phyloP scores from a whole-genome alignment of 2,888 invertebrate genomes.

The Reticulitermes lucifugus region DNA sequence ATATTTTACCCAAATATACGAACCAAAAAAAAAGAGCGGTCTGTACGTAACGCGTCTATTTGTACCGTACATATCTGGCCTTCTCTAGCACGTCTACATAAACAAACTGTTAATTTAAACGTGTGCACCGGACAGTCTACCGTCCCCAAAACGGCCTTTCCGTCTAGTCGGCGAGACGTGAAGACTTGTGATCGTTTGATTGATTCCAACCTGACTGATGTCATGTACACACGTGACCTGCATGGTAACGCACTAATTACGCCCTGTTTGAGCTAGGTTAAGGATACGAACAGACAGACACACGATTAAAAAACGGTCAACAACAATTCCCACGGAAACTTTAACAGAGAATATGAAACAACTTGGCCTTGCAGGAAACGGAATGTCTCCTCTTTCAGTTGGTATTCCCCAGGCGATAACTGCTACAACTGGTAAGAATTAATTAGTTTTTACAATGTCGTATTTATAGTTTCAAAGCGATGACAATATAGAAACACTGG shows the following conservation, averaged over 20 bases:
- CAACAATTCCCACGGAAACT: slow-evolving; percentile 8
- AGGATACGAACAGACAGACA: background rate
- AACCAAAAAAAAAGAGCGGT: too few relatives aligned
- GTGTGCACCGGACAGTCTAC: background rate
- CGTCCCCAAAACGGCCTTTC: background rate
- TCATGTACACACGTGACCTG: slow-evolving; percentile 8
- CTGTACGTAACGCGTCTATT: too few relatives aligned
- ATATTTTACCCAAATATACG: too few relatives aligned
- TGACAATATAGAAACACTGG: background rate
- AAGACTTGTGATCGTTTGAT: background rate
- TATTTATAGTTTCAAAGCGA: background rate
- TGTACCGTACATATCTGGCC: too few relatives aligned
- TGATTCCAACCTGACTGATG: slow-evolving; percentile 12
- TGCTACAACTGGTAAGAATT: background rate
- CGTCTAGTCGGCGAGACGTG: slow-evolving; percentile 6
- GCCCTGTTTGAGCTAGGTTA: background rate
- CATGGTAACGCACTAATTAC: background rate
- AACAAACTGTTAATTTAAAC: too few relatives aligned
- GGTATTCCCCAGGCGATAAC: slow-evolving; percentile 1
- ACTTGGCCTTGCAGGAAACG: background rate
- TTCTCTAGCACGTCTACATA: too few relatives aligned
- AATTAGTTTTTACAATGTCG: background rate
- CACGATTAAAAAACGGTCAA: background rate
- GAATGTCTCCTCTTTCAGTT: background rate
- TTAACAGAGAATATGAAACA: background rate